Evolutionary conservation across 2,113 vertebrate species (phyloP).

Genomic region (Leptodactylus fuscus): DNA sequence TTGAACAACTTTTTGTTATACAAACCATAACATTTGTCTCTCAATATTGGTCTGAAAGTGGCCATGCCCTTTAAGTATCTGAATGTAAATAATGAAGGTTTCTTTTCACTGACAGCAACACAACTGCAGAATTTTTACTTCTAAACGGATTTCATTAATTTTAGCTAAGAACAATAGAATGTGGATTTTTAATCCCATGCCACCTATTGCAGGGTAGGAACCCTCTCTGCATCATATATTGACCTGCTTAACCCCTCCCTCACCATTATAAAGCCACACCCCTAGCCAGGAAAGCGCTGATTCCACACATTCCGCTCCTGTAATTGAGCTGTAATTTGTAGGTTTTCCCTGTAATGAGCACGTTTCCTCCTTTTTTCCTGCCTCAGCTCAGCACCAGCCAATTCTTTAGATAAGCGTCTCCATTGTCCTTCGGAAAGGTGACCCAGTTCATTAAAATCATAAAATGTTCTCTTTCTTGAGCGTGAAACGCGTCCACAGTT

Average conservation of each 20-base stretch:
- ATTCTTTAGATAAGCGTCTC: conserved; percentile 4
- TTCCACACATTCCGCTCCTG: neutral
- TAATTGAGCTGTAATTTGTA: neutral
- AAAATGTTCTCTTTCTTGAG: neutral
- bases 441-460: conserved; percentile 15
- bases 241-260: neutral
- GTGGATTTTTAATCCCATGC: too few species aligned
- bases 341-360: neutral
- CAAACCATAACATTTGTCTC: too few species aligned
- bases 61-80: too few species aligned
- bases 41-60: too few species aligned
- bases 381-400: neutral
- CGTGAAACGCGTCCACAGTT: neutral
- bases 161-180: too few species aligned
- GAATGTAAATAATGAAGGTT: too few species aligned
- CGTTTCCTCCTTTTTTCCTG: neutral
- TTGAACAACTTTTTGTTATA: too few species aligned
- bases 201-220: too few species aligned
- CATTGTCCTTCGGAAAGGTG: conserved; percentile 16
- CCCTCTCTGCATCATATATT: too few species aligned
- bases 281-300: neutral
- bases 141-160: too few species aligned
- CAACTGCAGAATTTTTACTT: too few species aligned
- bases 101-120: too few species aligned
- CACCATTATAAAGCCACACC: neutral